Conservation (phyloP, 35 echinoderm and acorn worm species). For the Amphiura filiformis region DNA sequence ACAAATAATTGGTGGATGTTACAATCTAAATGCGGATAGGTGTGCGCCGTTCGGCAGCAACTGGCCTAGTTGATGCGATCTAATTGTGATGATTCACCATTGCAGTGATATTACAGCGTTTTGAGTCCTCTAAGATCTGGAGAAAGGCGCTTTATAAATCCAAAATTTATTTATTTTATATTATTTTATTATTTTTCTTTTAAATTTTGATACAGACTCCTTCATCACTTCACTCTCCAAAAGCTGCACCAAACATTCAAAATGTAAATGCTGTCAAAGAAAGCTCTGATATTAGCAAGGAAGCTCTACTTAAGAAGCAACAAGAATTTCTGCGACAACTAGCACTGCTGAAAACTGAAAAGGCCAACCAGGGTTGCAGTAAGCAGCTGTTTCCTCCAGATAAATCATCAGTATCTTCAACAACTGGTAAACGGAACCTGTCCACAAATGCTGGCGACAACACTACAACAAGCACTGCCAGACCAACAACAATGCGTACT, state of each 20-base stretch:
- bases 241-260: background rate
- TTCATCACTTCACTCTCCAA: constrained; percentile 5
- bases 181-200: background rate
- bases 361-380: background rate
- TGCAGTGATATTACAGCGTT: too few relatives aligned
- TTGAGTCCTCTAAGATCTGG: too few relatives aligned
- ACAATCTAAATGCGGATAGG: background rate
- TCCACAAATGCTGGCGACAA: background rate
- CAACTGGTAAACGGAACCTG: background rate
- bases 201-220: background rate
- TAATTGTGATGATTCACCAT: too few relatives aligned
- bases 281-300: background rate
- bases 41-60: background rate
- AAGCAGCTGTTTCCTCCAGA: background rate
- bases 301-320: constrained; percentile 4
- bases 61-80: too few relatives aligned
- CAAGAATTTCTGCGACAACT: constrained; percentile 17
- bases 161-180: too few relatives aligned
- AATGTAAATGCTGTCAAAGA: background rate
- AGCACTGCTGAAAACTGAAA: constrained; percentile 6
- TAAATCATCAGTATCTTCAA: background rate
- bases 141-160: too few relatives aligned
- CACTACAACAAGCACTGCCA: background rate
- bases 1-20: too few relatives aligned
- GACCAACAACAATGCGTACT: background rate